Percentiles rank a stretch among this genome's conserved stretches.
phyloP scores from a whole-genome alignment of 2,113 vertebrate genomes.

The Etia nguti region DNA sequence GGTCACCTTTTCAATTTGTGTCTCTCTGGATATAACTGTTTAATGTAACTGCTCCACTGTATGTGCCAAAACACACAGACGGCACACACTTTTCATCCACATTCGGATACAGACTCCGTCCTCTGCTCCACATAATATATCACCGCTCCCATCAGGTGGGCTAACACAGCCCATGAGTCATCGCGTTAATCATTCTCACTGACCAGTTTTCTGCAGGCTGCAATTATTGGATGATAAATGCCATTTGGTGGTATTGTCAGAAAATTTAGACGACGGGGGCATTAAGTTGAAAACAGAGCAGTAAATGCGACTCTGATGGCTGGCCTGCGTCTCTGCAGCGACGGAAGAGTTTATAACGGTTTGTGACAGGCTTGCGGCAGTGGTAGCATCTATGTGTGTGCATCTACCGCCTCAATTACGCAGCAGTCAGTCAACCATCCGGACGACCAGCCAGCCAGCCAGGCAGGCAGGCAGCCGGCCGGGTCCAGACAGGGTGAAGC shows the following conservation, averaged over 20 bases:
- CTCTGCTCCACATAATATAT: background rate
- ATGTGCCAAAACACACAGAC: background rate
- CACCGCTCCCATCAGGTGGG: background rate
- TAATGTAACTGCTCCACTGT: background rate
- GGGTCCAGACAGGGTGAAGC: slow-evolving; percentile 43
- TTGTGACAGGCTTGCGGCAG: slow-evolving; percentile 24
- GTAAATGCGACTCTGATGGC: background rate
- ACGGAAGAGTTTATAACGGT: slow-evolving; percentile 3
- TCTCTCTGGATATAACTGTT: background rate
- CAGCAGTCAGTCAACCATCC: slow-evolving; percentile 21
- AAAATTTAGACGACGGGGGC: slow-evolving; percentile 3
- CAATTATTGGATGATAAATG: slow-evolving; percentile 29
- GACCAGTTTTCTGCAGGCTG: slow-evolving; percentile 7
- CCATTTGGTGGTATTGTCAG: background rate
- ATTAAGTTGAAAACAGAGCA: background rate
- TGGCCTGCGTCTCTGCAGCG: background rate
- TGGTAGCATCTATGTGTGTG: background rate
- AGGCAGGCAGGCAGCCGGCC: background rate
- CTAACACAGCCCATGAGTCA: background rate
- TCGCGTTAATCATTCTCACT: background rate
- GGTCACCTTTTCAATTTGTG: background rate
- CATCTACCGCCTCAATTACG: slow-evolving; percentile 11
- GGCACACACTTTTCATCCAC: background rate
- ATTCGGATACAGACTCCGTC: background rate
- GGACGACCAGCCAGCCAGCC: background rate